These are phyloP conservation scores for Anguilla obscura DNA, from an alignment of 2,797 vertebrate species.

Conservation along the genomic window DNA sequence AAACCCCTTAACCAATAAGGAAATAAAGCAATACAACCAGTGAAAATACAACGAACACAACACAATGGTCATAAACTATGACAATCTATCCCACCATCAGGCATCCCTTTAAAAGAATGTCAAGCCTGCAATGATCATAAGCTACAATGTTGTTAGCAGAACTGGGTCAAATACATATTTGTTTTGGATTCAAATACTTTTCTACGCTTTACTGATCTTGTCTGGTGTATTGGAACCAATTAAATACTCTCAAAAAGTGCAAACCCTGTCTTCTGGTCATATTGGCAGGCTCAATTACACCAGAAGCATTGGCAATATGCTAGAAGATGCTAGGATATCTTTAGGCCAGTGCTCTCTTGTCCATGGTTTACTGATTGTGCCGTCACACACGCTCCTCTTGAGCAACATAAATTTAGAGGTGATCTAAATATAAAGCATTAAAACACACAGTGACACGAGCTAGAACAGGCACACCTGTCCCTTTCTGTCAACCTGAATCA, in stretches of 20 bases:
- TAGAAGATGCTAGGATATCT: neutral
- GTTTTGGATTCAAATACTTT: no score
- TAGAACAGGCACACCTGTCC: constrained; percentile 46
- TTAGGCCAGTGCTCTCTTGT: constrained; percentile 6
- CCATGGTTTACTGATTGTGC: constrained; percentile 4
- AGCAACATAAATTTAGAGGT: constrained; percentile 11
- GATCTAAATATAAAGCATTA: constrained; percentile 52
- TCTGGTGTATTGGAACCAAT: no score
- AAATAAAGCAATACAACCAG: neutral
- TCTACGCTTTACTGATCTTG: no score
- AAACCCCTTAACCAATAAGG: neutral
- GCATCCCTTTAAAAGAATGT: no score
- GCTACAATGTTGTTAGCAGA: neutral
- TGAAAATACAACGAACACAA: neutral
- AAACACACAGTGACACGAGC: constrained; percentile 28
- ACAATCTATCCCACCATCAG: neutral
- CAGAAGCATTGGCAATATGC: neutral
- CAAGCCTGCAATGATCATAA: no score
- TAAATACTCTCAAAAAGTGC: no score
- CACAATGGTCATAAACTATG: neutral
- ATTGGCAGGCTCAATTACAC: no score
- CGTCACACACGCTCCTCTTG: neutral
- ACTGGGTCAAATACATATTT: no score
- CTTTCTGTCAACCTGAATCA: constrained; percentile 46
- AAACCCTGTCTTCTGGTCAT: no score